Conservation (phyloP, 2,113 vertebrate genomes). For the Heliornis fulica region DNA sequence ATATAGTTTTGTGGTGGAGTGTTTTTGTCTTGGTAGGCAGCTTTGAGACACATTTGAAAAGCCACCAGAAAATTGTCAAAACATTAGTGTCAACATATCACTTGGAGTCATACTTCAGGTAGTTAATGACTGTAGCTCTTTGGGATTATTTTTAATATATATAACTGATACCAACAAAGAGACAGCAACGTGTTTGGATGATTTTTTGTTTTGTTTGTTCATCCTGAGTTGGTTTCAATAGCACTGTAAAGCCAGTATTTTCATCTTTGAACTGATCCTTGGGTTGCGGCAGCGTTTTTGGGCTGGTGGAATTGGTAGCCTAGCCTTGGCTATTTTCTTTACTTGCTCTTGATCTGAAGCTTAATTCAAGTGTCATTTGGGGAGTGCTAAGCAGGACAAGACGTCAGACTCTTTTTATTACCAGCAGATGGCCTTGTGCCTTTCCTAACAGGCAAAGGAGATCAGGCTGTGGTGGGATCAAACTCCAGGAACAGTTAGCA, state of each 20-base stretch:
- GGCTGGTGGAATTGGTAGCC: not conserved
- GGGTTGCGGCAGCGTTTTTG: not conserved
- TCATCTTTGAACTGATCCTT: not conserved
- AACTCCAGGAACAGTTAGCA: not conserved
- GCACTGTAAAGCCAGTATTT: not conserved
- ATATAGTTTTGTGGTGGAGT: not conserved
- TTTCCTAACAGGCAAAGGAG: not conserved
- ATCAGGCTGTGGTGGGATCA: rapidly evolving
- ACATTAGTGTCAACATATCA: not conserved
- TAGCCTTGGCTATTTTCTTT: not conserved
- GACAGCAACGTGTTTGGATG: not conserved
- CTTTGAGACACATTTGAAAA: not conserved
- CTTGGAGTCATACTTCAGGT: not conserved
- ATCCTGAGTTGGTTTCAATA: not conserved
- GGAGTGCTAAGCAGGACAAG: too few relatives aligned
- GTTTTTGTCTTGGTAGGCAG: not conserved
- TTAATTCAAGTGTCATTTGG: not conserved
- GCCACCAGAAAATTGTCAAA: not conserved
- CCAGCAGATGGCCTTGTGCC: conserved; percentile 19
- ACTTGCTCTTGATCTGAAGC: not conserved
- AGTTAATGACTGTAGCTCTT: not conserved
- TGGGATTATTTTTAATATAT: rapidly evolving
- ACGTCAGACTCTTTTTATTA: not conserved
- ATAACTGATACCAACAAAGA: not conserved
- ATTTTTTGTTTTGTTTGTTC: not conserved